These are phyloP conservation scores for Alosa alosa DNA, from an alignment of 2,113 vertebrate species.

Conservation along the genomic window DNA sequence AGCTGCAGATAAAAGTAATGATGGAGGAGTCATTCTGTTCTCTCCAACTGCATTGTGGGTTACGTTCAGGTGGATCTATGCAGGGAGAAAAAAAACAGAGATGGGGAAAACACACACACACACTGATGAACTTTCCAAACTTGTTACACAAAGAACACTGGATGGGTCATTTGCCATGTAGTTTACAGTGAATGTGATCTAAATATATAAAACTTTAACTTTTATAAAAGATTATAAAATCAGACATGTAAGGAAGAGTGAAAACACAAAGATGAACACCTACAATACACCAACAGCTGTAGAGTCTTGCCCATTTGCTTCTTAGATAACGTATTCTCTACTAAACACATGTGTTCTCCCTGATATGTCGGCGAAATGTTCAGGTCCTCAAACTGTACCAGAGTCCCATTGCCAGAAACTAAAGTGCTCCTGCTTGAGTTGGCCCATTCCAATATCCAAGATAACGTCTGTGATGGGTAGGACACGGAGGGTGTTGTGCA, in stretches of 20 bases:
- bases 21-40: not conserved
- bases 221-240: not conserved
- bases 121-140: not conserved
- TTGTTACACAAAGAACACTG: not conserved
- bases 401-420: conserved; percentile 16
- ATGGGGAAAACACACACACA: not conserved
- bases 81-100: conserved; percentile 27
- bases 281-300: conserved; percentile 84
- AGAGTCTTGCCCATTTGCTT: conserved; percentile 46
- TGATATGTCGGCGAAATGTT: conserved; percentile 65
- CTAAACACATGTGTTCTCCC: conserved; percentile 76
- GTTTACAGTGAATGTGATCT: not conserved
- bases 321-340: conserved; percentile 62
- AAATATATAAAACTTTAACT: not conserved
- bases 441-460: conserved; percentile 60
- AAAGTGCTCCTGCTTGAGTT: conserved; percentile 32
- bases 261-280: conserved; percentile 43
- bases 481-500: conserved; percentile 62
- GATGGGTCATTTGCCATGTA: not conserved
- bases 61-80: conserved; percentile 70
- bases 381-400: conserved; percentile 54
- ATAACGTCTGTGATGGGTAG: conserved; percentile 56
- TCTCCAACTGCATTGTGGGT: conserved; percentile 72
- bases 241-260: not conserved
- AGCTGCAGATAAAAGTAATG: conserved; percentile 78